phyloP scores from a whole-genome alignment of 2,113 vertebrate genomes.

The Miniopterus natalensis region DNA sequence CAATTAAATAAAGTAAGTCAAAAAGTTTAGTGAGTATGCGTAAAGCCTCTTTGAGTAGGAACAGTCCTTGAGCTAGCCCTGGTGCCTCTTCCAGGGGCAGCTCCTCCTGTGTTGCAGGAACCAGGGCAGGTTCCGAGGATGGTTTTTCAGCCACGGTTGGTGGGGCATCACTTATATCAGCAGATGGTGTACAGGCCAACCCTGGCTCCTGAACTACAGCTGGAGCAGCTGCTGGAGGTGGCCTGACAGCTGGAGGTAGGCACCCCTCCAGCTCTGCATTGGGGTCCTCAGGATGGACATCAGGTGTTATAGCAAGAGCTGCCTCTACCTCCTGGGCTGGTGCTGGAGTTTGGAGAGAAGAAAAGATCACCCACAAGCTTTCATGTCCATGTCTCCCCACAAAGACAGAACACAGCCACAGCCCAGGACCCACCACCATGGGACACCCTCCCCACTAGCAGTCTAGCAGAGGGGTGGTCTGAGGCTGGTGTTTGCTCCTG shows the following conservation, averaged over 20 bases:
- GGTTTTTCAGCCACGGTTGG: neutral
- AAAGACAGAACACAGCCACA: neutral
- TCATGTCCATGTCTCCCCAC: neutral
- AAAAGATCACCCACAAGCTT: neutral
- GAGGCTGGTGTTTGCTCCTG: neutral
- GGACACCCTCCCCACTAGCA: fast-evolving
- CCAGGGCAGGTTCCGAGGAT: neutral
- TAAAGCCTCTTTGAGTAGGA: too few species aligned
- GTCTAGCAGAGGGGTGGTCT: neutral
- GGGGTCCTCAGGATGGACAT: neutral
- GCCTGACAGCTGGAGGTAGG: neutral
- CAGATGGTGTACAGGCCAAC: too few species aligned
- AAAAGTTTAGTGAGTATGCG: too few species aligned
- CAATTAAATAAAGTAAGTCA: too few species aligned
- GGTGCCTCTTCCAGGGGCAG: neutral
- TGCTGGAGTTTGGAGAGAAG: neutral
- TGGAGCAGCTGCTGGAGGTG: neutral
- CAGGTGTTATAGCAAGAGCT: neutral
- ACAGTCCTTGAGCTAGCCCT: neutral
- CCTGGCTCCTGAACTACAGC: neutral
- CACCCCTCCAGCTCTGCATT: neutral
- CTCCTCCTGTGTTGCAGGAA: neutral
- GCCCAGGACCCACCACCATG: neutral
- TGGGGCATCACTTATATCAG: neutral
- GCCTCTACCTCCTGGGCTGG: neutral